A percentile compares a stretch with the other conserved stretches of the same genome.
Evolutionary conservation across 2,888 invertebrate genomes (phyloP).

Genomic region (Ochropacha duplaris): DNA sequence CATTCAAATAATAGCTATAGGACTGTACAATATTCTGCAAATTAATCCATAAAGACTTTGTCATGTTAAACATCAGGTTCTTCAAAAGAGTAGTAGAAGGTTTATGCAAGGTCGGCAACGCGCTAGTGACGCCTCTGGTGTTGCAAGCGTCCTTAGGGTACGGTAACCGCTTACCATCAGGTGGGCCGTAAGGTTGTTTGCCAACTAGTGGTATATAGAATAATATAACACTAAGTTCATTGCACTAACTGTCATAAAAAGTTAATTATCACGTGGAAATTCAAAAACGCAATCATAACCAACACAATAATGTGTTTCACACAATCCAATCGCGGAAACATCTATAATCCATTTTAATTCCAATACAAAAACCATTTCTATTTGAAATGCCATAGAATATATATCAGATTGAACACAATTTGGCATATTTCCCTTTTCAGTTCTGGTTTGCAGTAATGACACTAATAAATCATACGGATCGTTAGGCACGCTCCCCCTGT

Average conservation of each 20-base stretch:
- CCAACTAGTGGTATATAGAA: too few species aligned
- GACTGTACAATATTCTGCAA: too few species aligned
- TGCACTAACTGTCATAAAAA: slow-evolving; percentile 18
- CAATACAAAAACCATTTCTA: slow-evolving; percentile 18
- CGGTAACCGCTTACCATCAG: too few species aligned
- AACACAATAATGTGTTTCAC: slow-evolving; percentile 51
- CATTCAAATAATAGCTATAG: too few species aligned
- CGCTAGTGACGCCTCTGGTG: too few species aligned
- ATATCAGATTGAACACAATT: slow-evolving; percentile 15
- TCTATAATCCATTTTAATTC: slow-evolving; percentile 3
- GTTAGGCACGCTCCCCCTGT: slow-evolving; percentile 77
- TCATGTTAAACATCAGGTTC: too few species aligned
- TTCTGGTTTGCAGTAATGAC: slow-evolving; percentile 66
- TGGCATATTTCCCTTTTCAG: slow-evolving; percentile 58
- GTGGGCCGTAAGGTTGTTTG: too few species aligned
- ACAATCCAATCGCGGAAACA: slow-evolving; percentile 24
- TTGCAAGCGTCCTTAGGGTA: too few species aligned
- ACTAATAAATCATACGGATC: slow-evolving; percentile 83
- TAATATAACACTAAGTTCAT: background rate
- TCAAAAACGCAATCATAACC: slow-evolving; percentile 68
- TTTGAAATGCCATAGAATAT: slow-evolving; percentile 13
- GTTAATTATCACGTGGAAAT: slow-evolving; percentile 52
- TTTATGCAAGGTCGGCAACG: too few species aligned
- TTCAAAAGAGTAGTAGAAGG: too few species aligned
- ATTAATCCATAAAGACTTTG: too few species aligned